Base-by-base conservation (phyloP, 2,888 invertebrate species). In the Folsomia candida region DNA sequence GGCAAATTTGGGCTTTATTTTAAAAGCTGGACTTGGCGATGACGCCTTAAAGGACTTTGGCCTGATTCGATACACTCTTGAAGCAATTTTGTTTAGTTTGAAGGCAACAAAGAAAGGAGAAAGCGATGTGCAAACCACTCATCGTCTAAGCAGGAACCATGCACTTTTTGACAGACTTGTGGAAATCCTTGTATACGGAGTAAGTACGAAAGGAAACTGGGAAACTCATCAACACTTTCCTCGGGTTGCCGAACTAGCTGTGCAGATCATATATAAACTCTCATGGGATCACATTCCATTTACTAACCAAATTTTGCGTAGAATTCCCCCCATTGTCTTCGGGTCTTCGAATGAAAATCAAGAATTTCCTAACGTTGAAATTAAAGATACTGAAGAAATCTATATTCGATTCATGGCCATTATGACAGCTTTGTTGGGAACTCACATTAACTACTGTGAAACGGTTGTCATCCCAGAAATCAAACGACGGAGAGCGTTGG, bases 391-490 rank as follows among this genome's bases (percentile, higher is more conserved):
- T 3, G 63, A 47, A 22, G 37, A 60, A 58, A 61, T 25, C 66
- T 25, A 60, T 24, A 2, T 72, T 68, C 74, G 79, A 2, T 78
- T 76, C 67, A 65, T 77, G 60, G 63, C 68, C 20, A 69, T 79
- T 47, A 71, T 74, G 24, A 76, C 74, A 2, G 72, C 75, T 0
- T 37, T 78, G 18, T 60, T 79, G 1, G 77, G 76, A 37, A 71
- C 76, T 6, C 77, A 79, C 54, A 72, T 79, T 22, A 74, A 69
- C 22, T 78, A 69, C 59, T 76, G 75, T 59, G 79, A 79, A 54
- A 71, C 73, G 18, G 72, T 71, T 1, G 78, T 79, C 2, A 11
- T 74, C 1, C 64, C 70, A 0, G 76, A 76, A 27, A 71, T 79
- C 1, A 78, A 77, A 54, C n/a, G 25, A 64, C 25, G 67, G 79